Evolutionary conservation across 2,113 vertebrate species (phyloP), one percentile per base, ranked within the genome.

Genomic region (Excalfactoria chinensis): DNA sequence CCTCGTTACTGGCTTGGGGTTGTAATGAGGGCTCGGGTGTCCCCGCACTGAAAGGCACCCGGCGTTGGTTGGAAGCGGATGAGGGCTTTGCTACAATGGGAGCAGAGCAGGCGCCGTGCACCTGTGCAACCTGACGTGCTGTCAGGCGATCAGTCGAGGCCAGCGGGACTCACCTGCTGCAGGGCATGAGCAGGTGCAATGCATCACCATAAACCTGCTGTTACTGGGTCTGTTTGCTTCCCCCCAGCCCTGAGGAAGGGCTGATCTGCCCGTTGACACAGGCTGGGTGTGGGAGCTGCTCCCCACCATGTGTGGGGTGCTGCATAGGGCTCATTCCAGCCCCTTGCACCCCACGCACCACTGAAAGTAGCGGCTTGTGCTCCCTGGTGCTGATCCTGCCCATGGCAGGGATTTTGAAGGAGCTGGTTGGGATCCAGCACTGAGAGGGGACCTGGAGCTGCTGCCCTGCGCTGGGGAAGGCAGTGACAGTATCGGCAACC

Each of bases 11-110:
- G 75, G 68, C 62, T 34, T 1, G 0, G 76, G 84, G 71, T 95
- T 98, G 97, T 98, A 98, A 98, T 97, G 96, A 97, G 89, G 95
- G 92, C 83, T 96, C 82, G 0, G 74, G 48, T 98, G 85, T 95
- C 81, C 1, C 1, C 0, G n/a, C 44, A 41, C 37, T 93, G 93
- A 89, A 92, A 90, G 64, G 73, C 40, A 14, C 75, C 59, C 0
- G 7, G 32, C 73, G 69, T 79, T 67, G 74, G 56, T 32, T 78
- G 40, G 75, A 73, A 59, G 11, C 3, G 76, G 83, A 14, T 83
- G 89, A 60, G 53, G 71, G 66, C 59, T 6, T 28, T 2, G 0
- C 44, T 7, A 87, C 89, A 87, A 67, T 55, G 73, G 81, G 78
- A 56, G 55, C 0, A 0, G 63, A 30, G 41, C 5, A 23, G 48